Base-by-base conservation (phyloP, 2,113 vertebrate species). In the Climacteris rufus region DNA sequence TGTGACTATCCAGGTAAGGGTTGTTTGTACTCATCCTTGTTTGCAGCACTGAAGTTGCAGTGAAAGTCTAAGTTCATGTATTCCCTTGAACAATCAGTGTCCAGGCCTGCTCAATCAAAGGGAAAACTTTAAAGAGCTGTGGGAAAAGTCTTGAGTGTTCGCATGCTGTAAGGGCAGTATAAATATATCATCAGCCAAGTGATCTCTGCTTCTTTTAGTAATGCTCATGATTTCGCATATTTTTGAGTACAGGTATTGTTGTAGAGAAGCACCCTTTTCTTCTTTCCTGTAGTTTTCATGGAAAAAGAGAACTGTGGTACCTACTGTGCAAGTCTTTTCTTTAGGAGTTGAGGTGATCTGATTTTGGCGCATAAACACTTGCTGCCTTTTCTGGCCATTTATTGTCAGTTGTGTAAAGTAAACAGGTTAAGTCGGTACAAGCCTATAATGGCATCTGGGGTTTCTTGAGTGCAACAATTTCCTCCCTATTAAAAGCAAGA, bases 1-100 rank as follows among this genome's bases (percentile, higher is more conserved):
- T 83, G 57, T 0, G 3, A 54, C 42, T 60, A 0, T 57, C 31
- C 47, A 0, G 0, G 16, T 63, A 53, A 86, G 45, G 15, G 9
- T 85, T 90, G 44, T 50, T 83, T 42, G 4, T 53, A 12, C 23
- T 79, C 13, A 6, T 25, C 28, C 28, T 66, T 59, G n/a, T 65
- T 91, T 52, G 40, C 27, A 31, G 44, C 54, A 17, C 30, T 23
- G 39, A 20, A 50, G 13, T 63, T 61, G 61, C 39, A 54, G 24
- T 85, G 56, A 44, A 92, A 23, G 14, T 39, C 20, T 63, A 13
- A 44, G 39, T 37, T 77, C 13, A 10, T 83, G 1, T n/a, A 31
- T 54, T 92, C 35, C 40, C 47, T 83, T 56, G 52, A 77, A 56
- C 14, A 13, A 17, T 66, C 28, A 4, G 3, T 56, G 30, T 64